Percentiles rank a stretch among this genome's conserved stretches.
Evolutionary conservation across 2,888 invertebrate species (phyloP).

Genomic region (Anticlea derivata): DNA sequence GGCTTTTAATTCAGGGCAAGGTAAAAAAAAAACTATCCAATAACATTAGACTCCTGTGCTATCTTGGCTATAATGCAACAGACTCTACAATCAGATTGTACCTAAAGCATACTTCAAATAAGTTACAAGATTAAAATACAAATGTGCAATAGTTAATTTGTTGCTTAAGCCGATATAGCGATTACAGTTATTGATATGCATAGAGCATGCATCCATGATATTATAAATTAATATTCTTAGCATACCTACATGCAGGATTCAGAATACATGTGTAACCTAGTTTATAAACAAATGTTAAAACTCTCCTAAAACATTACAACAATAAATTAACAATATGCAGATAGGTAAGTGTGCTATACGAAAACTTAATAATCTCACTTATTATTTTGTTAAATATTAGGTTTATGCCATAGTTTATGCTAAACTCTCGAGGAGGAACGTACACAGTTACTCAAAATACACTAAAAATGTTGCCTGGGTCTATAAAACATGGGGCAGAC

Average conservation of each 20-base stretch:
- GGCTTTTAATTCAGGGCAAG: slow-evolving; percentile 79
- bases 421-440: slow-evolving; percentile 56
- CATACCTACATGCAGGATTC: slow-evolving; percentile 54
- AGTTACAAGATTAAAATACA: slow-evolving; percentile 4
- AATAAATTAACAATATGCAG: slow-evolving; percentile 74
- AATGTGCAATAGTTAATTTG: background rate
- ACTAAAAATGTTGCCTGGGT: slow-evolving; percentile 3
- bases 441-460: slow-evolving; percentile 57
- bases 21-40: slow-evolving; percentile 79
- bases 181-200: slow-evolving; percentile 33
- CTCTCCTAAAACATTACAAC: slow-evolving; percentile 82
- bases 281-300: slow-evolving; percentile 77
- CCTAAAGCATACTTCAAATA: slow-evolving; percentile 9
- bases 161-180: slow-evolving; percentile 5
- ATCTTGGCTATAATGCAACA: slow-evolving; percentile 64
- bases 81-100: slow-evolving; percentile 31
- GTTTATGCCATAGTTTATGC: slow-evolving; percentile 64
- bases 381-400: slow-evolving; percentile 65
- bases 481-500: slow-evolving; percentile 39
- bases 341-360: slow-evolving; percentile 52
- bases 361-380: slow-evolving; percentile 81
- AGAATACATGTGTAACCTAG: slow-evolving; percentile 61
- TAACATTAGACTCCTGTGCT: slow-evolving; percentile 66
- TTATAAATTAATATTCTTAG: slow-evolving; percentile 47
- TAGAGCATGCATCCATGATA: slow-evolving; percentile 34